Percentiles rank a stretch among this genome's conserved stretches.
Evolutionary conservation across 2,888 invertebrate species (phyloP).

Genomic region (Bruchidius siliquastri): DNA sequence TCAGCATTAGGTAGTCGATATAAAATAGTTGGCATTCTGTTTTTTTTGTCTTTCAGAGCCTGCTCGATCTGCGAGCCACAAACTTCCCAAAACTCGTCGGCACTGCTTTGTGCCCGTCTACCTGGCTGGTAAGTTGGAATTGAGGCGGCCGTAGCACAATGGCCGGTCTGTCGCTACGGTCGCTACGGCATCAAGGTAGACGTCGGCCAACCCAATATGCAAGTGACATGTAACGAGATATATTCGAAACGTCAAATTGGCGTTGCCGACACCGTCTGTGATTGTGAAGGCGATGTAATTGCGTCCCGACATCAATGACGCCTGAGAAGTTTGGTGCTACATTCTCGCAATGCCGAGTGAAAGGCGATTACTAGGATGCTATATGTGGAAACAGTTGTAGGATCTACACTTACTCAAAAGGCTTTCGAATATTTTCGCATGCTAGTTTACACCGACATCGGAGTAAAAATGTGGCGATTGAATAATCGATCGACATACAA

Average conservation of each 20-base stretch:
- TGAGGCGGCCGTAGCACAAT: neutral
- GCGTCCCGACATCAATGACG: neutral
- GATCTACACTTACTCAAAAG: neutral
- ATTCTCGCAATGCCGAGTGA: neutral
- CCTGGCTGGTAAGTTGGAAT: neutral
- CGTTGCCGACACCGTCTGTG: conserved; percentile 12
- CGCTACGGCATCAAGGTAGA: neutral
- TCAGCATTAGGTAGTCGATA: neutral
- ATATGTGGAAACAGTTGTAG: neutral
- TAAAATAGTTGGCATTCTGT: neutral
- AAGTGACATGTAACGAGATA: conserved; percentile 35
- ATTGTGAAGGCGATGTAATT: neutral
- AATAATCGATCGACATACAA: no score
- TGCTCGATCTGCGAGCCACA: neutral
- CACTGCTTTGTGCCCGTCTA: neutral
- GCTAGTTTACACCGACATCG: no score
- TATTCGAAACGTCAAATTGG: conserved; percentile 34
- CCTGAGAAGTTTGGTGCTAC: neutral
- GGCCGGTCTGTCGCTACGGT: neutral
- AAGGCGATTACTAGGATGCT: neutral
- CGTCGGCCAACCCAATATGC: conserved; percentile 25
- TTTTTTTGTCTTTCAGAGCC: neutral
- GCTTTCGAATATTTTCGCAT: neutral
- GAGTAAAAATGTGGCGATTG: no score
- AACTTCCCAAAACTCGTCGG: neutral